A percentile compares a stretch with the other conserved stretches of the same genome.
Evolutionary conservation across 1,140 invertebrate species (phyloP).

Genomic region (Oncopeltus fasciatus): DNA sequence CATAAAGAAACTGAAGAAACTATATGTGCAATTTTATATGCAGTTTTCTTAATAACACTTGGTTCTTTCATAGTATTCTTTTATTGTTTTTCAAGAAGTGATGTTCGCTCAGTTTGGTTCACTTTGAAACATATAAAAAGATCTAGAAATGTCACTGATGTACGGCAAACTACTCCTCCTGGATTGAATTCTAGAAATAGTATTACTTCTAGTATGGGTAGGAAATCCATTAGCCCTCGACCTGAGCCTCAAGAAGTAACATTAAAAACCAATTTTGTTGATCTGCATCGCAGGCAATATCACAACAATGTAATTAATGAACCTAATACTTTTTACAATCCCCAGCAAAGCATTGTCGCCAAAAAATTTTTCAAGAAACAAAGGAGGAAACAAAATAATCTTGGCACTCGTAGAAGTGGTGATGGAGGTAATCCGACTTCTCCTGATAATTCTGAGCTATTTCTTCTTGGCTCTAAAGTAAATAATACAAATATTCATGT

Average conservation of each 20-base stretch:
- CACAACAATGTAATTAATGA: slow-evolving; percentile 53
- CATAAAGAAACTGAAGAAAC: slow-evolving; percentile 66
- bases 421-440: slow-evolving; percentile 39
- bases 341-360: slow-evolving; percentile 80
- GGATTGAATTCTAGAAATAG: slow-evolving; percentile 19
- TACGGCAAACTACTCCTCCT: slow-evolving; percentile 13
- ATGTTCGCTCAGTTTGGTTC: slow-evolving; percentile 60
- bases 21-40: slow-evolving; percentile 45
- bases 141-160: slow-evolving; percentile 21
- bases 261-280: slow-evolving; percentile 45
- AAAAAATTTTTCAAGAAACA: slow-evolving; percentile 84
- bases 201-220: slow-evolving; percentile 28
- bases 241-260: slow-evolving; percentile 28
- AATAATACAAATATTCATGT: slow-evolving; percentile 66
- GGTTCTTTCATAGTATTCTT: slow-evolving; percentile 75
- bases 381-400: slow-evolving; percentile 49
- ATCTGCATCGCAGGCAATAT: slow-evolving; percentile 52
- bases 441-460: slow-evolving; percentile 41
- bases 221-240: slow-evolving; percentile 31
- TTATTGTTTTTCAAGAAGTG: slow-evolving; percentile 67
- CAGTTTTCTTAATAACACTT: slow-evolving; percentile 49
- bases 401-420: slow-evolving; percentile 47
- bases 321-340: slow-evolving; percentile 79
- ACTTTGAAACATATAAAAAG: slow-evolving; percentile 33
- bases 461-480: slow-evolving; percentile 37